These are phyloP conservation scores for Phasia obesa DNA, from an alignment of 2,888 invertebrate genomes.

Conservation along the genomic window DNA sequence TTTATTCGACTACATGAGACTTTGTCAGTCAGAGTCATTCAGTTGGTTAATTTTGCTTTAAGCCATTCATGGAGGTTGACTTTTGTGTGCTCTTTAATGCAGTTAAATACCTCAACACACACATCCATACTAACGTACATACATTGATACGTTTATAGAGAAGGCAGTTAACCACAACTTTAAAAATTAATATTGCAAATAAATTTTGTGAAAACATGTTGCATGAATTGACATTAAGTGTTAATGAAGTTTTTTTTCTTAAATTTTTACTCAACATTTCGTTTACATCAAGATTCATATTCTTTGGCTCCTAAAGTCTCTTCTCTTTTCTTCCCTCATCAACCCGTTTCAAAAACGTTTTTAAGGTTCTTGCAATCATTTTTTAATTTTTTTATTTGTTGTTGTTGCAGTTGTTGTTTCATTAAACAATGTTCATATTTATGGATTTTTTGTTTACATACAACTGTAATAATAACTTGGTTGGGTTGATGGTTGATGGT, in stretches of 20 bases:
- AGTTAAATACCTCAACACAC: slow-evolving; percentile 3
- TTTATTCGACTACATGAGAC: slow-evolving; percentile 30
- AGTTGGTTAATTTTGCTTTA: slow-evolving; percentile 51
- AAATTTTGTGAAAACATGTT: slow-evolving; percentile 81
- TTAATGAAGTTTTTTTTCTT: slow-evolving; percentile 79
- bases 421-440: slow-evolving; percentile 6
- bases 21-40: slow-evolving; percentile 54
- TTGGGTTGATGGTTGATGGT: background rate
- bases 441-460: slow-evolving; percentile 18
- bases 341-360: slow-evolving; percentile 6
- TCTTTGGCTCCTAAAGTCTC: background rate
- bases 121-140: background rate
- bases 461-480: slow-evolving; percentile 11
- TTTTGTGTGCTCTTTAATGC: slow-evolving; percentile 36
- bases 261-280: slow-evolving; percentile 47
- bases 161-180: slow-evolving; percentile 65
- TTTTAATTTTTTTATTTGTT: too few relatives aligned
- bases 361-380: slow-evolving; percentile 17
- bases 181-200: slow-evolving; percentile 81
- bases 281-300: slow-evolving; percentile 50
- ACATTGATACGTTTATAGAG: background rate
- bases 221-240: slow-evolving; percentile 81
- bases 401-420: too few relatives aligned
- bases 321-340: background rate
- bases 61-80: slow-evolving; percentile 51